Conservation (phyloP, 2,113 vertebrate species). For the Corythornis cristatus region DNA sequence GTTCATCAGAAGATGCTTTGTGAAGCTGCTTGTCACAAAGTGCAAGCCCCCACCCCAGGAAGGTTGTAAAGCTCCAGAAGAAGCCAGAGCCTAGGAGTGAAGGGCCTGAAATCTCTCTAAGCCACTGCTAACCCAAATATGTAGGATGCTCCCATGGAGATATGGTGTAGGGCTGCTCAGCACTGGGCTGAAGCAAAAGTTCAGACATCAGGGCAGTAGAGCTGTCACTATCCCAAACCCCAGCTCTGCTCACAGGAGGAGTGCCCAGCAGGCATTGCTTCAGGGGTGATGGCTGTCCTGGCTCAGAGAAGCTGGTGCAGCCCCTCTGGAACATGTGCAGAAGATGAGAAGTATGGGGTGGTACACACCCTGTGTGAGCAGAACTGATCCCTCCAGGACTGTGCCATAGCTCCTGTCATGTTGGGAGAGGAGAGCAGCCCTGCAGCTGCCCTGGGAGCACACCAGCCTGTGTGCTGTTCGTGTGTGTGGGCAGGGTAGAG, state of each 20-base stretch:
- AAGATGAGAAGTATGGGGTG: background rate
- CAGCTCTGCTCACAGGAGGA: background rate
- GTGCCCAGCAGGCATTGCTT: background rate
- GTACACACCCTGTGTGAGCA: accelerated
- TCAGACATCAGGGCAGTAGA: background rate
- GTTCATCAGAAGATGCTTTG: background rate
- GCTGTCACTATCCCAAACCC: background rate
- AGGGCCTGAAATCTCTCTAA: background rate
- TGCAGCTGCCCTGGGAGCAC: accelerated
- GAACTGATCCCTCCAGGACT: background rate
- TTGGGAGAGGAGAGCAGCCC: background rate
- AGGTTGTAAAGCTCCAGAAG: background rate
- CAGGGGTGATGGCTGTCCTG: background rate
- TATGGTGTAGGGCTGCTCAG: background rate
- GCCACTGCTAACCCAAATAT: background rate
- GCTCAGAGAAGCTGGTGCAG: background rate
- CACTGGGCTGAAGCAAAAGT: background rate
- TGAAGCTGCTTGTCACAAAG: background rate
- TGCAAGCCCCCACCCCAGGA: background rate
- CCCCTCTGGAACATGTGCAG: accelerated
- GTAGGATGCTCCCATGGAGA: background rate
- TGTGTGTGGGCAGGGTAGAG: background rate
- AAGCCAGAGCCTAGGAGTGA: background rate
- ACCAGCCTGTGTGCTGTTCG: accelerated
- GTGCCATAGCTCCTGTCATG: accelerated